These are phyloP conservation scores for Cataglyphis cursor DNA, from an alignment of 2,888 invertebrate species.

Conservation along the genomic window DNA sequence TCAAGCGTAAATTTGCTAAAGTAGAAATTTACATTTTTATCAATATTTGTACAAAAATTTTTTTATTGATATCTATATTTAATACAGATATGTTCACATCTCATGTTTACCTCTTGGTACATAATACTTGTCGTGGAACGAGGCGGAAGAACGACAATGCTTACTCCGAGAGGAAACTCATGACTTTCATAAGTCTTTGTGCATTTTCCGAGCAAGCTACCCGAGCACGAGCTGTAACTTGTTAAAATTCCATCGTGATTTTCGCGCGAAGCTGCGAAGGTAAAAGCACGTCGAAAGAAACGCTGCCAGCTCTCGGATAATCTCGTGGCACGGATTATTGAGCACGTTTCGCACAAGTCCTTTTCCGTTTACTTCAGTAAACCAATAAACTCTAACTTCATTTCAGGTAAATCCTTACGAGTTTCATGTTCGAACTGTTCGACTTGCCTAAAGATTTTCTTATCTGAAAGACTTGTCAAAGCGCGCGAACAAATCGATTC, in stretches of 20 bases:
- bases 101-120: slow-evolving; percentile 26
- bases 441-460: slow-evolving; percentile 66
- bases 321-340: slow-evolving; percentile 77
- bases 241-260: slow-evolving; percentile 76
- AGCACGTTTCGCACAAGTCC: slow-evolving; percentile 76
- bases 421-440: slow-evolving; percentile 61
- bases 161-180: slow-evolving; percentile 52
- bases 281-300: slow-evolving; percentile 69
- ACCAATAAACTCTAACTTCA: slow-evolving; percentile 78
- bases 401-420: slow-evolving; percentile 75
- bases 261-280: slow-evolving; percentile 60
- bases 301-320: slow-evolving; percentile 71
- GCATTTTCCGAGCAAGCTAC: slow-evolving; percentile 51
- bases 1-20: slow-evolving; percentile 9
- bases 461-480: slow-evolving; percentile 60
- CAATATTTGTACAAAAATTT: slow-evolving; percentile 2
- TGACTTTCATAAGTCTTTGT: slow-evolving; percentile 71
- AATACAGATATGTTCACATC: slow-evolving; percentile 41
- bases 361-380: slow-evolving; percentile 76
- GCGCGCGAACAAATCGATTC: background rate
- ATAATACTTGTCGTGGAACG: slow-evolving; percentile 43
- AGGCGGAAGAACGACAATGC: slow-evolving; percentile 43
- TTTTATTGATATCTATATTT: slow-evolving; percentile 15
- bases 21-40: background rate
- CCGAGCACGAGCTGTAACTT: slow-evolving; percentile 62